phyloP scores from a whole-genome alignment of 2,888 invertebrate species.

The Dolichopus griseipennis region DNA sequence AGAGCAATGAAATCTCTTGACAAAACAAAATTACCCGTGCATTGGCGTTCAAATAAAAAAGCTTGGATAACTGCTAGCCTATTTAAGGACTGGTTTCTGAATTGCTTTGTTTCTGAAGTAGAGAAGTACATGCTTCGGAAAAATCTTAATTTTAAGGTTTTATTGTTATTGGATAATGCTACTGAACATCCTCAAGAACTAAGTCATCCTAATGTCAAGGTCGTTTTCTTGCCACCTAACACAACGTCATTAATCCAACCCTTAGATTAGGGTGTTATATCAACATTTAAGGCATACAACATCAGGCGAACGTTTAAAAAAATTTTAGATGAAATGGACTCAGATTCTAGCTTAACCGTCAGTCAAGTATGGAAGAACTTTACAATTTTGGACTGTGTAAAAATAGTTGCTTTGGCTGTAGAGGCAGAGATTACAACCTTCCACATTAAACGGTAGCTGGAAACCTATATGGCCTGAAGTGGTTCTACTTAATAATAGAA shows the following conservation, averaged over 20 bases:
- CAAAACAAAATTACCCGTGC: constrained; percentile 29
- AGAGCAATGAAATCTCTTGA: constrained; percentile 25
- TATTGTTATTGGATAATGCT: background rate
- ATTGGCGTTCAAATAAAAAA: constrained; percentile 12
- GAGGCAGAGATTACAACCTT: constrained; percentile 8
- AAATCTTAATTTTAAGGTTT: background rate
- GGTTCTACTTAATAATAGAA: constrained; percentile 11
- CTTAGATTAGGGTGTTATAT: constrained; percentile 7
- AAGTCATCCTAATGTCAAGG: background rate
- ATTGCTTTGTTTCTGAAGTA: constrained; percentile 9
- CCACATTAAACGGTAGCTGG: constrained; percentile 13
- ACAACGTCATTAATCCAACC: constrained; percentile 9
- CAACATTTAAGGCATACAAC: constrained; percentile 14
- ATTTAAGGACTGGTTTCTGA: constrained; percentile 11
- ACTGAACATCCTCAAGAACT: background rate
- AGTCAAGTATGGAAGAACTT: constrained; percentile 10
- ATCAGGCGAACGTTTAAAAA: constrained; percentile 19
- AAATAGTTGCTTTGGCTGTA: constrained; percentile 12
- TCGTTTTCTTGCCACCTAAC: background rate
- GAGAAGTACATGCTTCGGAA: constrained; percentile 7
- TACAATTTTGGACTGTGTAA: constrained; percentile 12
- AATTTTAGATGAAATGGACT: constrained; percentile 17
- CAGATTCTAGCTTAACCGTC: background rate
- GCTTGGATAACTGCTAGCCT: background rate
- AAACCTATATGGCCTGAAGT: constrained; percentile 13